Conservation (phyloP, 2,113 vertebrate species). For the Cephalophus harveyi region DNA sequence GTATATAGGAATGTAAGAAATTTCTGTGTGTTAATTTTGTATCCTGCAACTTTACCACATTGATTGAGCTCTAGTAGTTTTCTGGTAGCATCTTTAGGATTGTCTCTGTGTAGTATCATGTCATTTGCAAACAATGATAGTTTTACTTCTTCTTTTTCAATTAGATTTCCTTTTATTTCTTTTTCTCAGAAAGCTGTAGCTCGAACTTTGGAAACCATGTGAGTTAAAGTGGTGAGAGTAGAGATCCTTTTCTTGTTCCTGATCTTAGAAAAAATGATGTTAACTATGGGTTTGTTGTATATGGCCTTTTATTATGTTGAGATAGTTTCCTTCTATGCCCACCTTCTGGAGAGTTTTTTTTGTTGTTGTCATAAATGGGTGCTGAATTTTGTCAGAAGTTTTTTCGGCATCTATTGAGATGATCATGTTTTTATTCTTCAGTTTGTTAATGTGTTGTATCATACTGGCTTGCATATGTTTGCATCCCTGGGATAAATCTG, state of each 20-base stretch:
- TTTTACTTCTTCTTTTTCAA: not conserved
- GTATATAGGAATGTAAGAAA: not conserved
- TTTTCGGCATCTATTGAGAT: not conserved
- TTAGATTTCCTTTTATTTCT: not conserved
- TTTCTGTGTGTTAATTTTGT: not conserved
- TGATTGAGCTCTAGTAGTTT: not conserved
- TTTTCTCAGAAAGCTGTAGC: not conserved
- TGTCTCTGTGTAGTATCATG: not conserved
- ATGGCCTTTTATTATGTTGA: not conserved
- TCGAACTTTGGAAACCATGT: not conserved
- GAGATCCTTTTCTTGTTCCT: not conserved
- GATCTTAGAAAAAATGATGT: not conserved
- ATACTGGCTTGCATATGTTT: not conserved
- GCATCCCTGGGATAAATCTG: not conserved
- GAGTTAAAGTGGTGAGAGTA: not conserved
- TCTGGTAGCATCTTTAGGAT: not conserved
- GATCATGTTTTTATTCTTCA: not conserved
- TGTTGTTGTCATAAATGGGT: not conserved
- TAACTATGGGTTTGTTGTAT: not conserved
- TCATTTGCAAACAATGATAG: not conserved
- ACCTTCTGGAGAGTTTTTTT: not conserved
- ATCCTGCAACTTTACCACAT: not conserved
- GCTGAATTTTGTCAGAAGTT: not conserved
- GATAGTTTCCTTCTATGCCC: not conserved
- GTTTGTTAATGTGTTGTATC: not conserved